Base-by-base conservation (phyloP, 2,797 vertebrate species). In the Lepidocolaptes lacrymiger region DNA sequence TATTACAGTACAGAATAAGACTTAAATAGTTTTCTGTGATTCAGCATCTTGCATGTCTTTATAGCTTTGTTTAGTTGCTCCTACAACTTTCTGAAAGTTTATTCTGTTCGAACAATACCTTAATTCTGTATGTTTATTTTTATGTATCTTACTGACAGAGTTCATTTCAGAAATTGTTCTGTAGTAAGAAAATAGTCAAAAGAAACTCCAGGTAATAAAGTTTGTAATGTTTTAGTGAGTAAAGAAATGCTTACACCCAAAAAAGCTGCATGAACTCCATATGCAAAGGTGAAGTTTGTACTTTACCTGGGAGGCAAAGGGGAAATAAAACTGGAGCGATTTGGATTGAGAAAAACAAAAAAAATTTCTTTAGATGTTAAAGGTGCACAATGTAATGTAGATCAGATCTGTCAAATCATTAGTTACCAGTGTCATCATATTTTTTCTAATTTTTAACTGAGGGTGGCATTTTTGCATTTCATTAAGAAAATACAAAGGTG, bases 1-100 rank as follows among this genome's bases (percentile, higher is more conserved):
- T 81, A 55, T 74, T 85, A 49, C 87, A 94, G 93, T 95, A 94
- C 93, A 96, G 95, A 95, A 89, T 63, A 66, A 83, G 63, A 79
- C 66, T 79, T 36, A 76, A 89, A 34, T 28, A 52, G 14, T 55
- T 75, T 80, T 75, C 41, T 89, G 68, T 77, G 26, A 32, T 89
- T 78, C 37, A 62, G 2, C 3, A 8, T 61, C 30, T 52, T 90
- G 86, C 67, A 74, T 91, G 75, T 46, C 32, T 62, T 71, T 49
- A 14, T 76, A 82, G 17, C 48, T 83, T 92, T 76, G 59, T 69
- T 75, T 34, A 27, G 36, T 67, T 59, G 37, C 39, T 75, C 69
- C 24, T 90, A 0, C 81, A 84, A 54, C 30, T 28, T 28, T 86
- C 51, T 91, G 15, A 41, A 78, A 78, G 22, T 41, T 48, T 59